These are phyloP conservation scores for Vireo altiloquus DNA, from an alignment of 2,113 vertebrate genomes.

Conservation along the genomic window DNA sequence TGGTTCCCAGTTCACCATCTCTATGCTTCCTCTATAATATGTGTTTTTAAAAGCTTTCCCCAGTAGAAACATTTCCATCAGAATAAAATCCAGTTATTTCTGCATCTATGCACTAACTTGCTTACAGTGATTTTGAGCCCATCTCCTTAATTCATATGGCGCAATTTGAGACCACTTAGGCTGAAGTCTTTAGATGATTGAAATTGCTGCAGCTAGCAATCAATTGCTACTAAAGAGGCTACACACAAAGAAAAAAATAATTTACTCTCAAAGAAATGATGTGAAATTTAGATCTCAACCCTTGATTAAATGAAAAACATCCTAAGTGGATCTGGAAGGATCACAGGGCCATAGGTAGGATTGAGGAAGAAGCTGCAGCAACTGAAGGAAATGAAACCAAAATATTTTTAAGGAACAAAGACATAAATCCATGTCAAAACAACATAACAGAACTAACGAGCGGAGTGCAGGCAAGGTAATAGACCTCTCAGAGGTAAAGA, in stretches of 20 bases:
- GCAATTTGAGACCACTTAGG: neutral
- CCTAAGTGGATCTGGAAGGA: neutral
- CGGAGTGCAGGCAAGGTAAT: neutral
- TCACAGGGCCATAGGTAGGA: neutral
- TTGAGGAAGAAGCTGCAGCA: neutral
- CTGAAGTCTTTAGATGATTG: neutral
- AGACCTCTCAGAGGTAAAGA: neutral
- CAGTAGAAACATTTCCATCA: neutral
- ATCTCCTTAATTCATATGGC: neutral
- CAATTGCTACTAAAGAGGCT: neutral
- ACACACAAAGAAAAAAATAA: neutral
- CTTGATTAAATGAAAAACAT: neutral
- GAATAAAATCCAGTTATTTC: neutral
- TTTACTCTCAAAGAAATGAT: neutral
- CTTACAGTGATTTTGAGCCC: neutral
- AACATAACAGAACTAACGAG: neutral
- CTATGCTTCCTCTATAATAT: rapidly evolving
- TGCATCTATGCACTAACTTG: neutral
- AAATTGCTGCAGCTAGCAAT: neutral
- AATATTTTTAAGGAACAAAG: neutral
- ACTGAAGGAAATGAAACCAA: neutral
- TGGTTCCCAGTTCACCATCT: neutral
- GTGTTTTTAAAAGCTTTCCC: neutral
- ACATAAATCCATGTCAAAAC: neutral
- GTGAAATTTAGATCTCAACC: neutral